Conservation (phyloP, 2,113 vertebrate genomes). For the Nothocercus julius region DNA sequence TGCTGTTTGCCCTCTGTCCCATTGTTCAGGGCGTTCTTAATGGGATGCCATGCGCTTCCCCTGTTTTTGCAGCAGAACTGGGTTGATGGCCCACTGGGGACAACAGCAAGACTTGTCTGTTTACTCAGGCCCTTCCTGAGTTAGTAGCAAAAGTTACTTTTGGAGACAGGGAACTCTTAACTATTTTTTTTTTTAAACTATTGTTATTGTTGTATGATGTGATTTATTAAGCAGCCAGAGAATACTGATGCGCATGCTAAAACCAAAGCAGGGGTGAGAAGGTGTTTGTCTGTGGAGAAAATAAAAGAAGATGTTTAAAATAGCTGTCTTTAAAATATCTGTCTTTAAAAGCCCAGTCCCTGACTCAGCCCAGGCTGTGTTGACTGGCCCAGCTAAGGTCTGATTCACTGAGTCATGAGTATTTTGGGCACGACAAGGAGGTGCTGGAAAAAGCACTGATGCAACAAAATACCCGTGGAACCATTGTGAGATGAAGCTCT, state of each 20-base stretch:
- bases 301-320: not conserved
- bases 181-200: not conserved
- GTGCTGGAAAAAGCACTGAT: not conserved
- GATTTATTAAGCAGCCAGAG: not conserved
- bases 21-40: not conserved
- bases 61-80: no score
- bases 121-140: not conserved
- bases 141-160: not conserved
- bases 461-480: not conserved
- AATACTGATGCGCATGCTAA: fast-evolving
- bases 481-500: no score
- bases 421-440: not conserved
- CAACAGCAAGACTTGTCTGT: not conserved
- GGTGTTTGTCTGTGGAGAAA: not conserved
- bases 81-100: not conserved
- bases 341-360: not conserved
- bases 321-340: not conserved
- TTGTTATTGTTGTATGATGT: fast-evolving
- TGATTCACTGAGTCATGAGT: not conserved
- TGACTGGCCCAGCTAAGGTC: not conserved
- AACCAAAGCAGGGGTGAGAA: not conserved
- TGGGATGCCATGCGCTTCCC: not conserved
- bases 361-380: not conserved
- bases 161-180: not conserved
- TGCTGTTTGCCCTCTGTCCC: not conserved